Base-by-base conservation (phyloP, 2,888 invertebrate species). In the Lycophotia porphyrea region DNA sequence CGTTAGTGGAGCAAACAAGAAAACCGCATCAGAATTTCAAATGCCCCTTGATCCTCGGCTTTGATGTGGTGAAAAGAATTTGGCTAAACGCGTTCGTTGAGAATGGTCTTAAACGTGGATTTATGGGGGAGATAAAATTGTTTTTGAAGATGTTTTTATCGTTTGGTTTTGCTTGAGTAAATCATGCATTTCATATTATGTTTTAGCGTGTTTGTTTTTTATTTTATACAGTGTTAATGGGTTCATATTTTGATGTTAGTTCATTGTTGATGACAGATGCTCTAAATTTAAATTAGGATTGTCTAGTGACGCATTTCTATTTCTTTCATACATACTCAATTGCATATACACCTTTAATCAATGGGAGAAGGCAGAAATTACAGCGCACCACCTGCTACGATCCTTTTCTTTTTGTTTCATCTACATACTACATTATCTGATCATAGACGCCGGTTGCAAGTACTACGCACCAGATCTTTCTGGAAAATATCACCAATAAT, bases 21-120 rank as follows among this genome's bases (percentile, higher is more conserved):
- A 88, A 91, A 91, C 91, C 91, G 76, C 90, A 93, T 93, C 89
- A 90, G 92, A 91, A 93, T 89, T 93, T 92, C 93, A 93, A 93
- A 93, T 92, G 86, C 83, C 82, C 81, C 87, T 83, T 89, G 83
- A 86, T 88, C 84, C 89, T 76, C 67, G 71, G 80, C 86, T 90
- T 88, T 88, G 86, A 88, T 87, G 88, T 76, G 78, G 82, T 67
- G 69, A 81, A 80, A 88, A 88, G 90, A 88, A 90, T 91, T 89
- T 87, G 72, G 84, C 55, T 79, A 85, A 90, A 88, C 86, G 82
- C 82, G 86, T 89, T 89, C 82, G 85, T 78, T 75, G 83, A 78
- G 63, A 78, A 79, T 81, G 81, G 83, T 86, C 86, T 84, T 78
- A 84, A 84, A 87, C 84, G 80, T 84, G 78, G 71, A 81, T 78